Conservation (phyloP, 2,113 vertebrate genomes). For the Turdus rufiventris region DNA sequence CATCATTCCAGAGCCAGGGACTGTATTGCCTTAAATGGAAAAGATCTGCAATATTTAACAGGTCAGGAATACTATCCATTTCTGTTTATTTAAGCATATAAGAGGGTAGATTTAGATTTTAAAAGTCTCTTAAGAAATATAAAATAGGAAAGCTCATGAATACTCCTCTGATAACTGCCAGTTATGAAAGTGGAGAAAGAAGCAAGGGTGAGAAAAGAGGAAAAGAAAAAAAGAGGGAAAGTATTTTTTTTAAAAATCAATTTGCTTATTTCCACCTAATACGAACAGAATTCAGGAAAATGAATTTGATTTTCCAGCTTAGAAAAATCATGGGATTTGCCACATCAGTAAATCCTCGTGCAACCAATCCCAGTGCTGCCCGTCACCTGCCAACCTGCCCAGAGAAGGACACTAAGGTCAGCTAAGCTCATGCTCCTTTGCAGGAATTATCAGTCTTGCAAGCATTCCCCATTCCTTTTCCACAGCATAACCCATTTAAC, state of each 20-base stretch:
- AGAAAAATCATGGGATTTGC: background rate
- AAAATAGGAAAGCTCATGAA: background rate
- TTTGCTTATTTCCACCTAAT: background rate
- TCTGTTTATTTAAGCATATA: conserved; percentile 32
- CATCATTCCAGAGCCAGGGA: background rate
- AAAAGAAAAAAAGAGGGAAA: background rate
- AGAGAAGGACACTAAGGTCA: background rate
- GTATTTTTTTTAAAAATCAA: background rate
- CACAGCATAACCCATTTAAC: background rate
- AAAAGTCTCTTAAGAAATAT: background rate
- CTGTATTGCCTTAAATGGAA: conserved; percentile 53
- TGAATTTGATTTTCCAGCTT: background rate
- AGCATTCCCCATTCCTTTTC: background rate
- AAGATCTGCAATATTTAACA: conserved; percentile 11
- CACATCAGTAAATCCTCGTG: background rate
- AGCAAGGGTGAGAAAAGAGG: background rate
- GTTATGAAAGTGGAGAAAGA: background rate
- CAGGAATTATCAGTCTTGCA: background rate
- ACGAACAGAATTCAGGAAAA: background rate
- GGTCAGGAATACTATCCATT: conserved; percentile 17
- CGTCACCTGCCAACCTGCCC: background rate
- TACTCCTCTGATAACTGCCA: background rate
- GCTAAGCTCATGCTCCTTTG: background rate
- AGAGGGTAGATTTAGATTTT: background rate
- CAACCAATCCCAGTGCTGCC: background rate